Base-by-base conservation (phyloP, 1,140 invertebrate genomes). In the Samia ricini region DNA sequence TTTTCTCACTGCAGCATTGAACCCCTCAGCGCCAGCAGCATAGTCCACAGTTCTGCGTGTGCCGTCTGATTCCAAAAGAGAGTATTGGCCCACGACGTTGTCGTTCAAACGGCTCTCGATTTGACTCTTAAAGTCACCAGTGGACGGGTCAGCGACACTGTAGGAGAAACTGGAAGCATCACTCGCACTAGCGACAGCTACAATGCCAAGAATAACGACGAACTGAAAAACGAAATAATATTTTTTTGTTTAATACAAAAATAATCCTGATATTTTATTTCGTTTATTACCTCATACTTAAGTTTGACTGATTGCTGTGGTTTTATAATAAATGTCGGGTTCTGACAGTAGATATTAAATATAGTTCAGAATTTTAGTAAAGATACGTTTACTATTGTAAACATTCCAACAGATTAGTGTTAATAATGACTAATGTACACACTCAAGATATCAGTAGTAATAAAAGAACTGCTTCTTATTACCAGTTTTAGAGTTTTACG, bases 11-110 rank as follows among this genome's bases (percentile, higher is more conserved):
- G 88, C 74, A 19, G 90, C 90, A 64, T 91, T 91, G 74, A 91
- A 91, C 23, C 90, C 90, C 36, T 84, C 77, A 19, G 79, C 81
- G 56, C 89, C 83, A 19, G 89, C 85, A 8, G 88, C 74, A 63
- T 91, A 91, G 69, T 91, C 84, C 1, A 91, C 90, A 12, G 80
- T 89, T 36, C 90, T 80, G 60, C 83, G 81, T n/a, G 85, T 85
- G 48, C 90, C 90, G 60, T 91, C 91, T 42, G 91, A 83, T 48
- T 91, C 91, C 54, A 89, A 65, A 2, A 91, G 76, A 0, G 87
- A 85, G 70, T 91, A 91, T 29, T 84, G 79, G 21, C 93, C 93
- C 50, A 85, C 79, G 10, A 93, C 92, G 29, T 91, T 68, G 70
- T 93, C 90, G 2, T 92, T 92, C 60, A 89, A 81, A 19, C 91